Evolutionary conservation across 1,140 invertebrate species (phyloP).

Genomic region (Drosophila mojavensis): DNA sequence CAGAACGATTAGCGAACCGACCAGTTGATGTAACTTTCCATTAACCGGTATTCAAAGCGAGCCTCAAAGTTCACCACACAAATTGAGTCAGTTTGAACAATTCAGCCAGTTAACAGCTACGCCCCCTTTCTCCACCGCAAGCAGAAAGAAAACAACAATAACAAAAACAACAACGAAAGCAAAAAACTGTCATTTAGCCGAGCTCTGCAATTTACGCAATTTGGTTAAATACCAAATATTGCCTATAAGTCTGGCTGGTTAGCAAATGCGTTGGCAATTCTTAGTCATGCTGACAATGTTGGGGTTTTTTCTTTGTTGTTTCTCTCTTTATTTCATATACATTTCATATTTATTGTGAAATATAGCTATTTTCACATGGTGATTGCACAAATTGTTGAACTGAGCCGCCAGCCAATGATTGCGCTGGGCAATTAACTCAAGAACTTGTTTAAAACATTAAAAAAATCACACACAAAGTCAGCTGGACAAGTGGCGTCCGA

Average conservation of each 20-base stretch:
- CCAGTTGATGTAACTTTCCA: conserved; percentile 47
- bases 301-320: conserved; percentile 28
- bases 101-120: conserved; percentile 14
- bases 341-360: conserved; percentile 49
- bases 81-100: conserved; percentile 31
- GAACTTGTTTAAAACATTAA: conserved; percentile 42
- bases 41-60: conserved; percentile 36
- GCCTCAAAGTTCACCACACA: conserved; percentile 10
- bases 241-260: conserved; percentile 16
- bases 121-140: conserved; percentile 32
- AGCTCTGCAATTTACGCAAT: conserved; percentile 34
- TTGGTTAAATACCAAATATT: conserved; percentile 16
- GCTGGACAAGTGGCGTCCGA: conserved; percentile 23
- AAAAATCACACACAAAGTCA: background rate
- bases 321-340: background rate
- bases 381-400: conserved; percentile 40
- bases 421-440: conserved; percentile 1
- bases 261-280: conserved; percentile 31
- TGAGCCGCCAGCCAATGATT: conserved; percentile 1
- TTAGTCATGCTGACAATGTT: conserved; percentile 55
- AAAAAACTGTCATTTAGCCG: conserved; percentile 18
- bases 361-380: conserved; percentile 45
- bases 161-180: background rate
- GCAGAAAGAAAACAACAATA: background rate
- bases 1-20: conserved; percentile 47